A percentile compares a stretch with the other conserved stretches of the same genome.
Conservation (phyloP, 2,113 vertebrate species). For the Pteropus alecto region DNA sequence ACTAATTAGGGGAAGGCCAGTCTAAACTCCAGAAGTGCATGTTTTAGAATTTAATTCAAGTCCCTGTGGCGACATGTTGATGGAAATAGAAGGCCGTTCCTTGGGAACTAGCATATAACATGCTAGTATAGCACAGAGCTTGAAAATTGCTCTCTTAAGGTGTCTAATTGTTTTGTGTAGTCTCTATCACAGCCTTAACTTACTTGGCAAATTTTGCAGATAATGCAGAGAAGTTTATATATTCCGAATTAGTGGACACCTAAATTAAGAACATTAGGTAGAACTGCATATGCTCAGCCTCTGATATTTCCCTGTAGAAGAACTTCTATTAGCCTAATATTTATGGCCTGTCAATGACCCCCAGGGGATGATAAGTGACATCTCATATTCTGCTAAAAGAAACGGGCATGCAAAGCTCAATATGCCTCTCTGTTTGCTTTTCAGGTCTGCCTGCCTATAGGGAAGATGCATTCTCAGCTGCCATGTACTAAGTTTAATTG, state of each 20-base stretch:
- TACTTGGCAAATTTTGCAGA: not conserved
- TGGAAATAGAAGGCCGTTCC: constrained; percentile 1
- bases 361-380: not conserved
- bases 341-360: not conserved
- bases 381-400: not conserved
- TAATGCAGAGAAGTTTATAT: not conserved
- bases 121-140: not conserved
- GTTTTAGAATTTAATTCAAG: constrained; percentile 34
- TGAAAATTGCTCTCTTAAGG: not conserved
- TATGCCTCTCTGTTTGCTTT: not conserved
- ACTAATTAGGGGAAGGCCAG: constrained; percentile 30
- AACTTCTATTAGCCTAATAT: not conserved
- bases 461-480: not conserved
- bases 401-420: not conserved
- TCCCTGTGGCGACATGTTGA: not conserved
- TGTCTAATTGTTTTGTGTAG: not conserved
- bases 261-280: not conserved
- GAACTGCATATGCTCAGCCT: not conserved
- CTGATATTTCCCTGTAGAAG: not conserved
- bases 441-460: not conserved
- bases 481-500: not conserved
- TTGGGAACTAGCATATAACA: not conserved
- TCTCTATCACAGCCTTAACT: not conserved
- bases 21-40: not conserved
- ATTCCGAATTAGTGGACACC: not conserved